Base-by-base conservation (phyloP, 2,113 vertebrate genomes). In the Buteo buteo region DNA sequence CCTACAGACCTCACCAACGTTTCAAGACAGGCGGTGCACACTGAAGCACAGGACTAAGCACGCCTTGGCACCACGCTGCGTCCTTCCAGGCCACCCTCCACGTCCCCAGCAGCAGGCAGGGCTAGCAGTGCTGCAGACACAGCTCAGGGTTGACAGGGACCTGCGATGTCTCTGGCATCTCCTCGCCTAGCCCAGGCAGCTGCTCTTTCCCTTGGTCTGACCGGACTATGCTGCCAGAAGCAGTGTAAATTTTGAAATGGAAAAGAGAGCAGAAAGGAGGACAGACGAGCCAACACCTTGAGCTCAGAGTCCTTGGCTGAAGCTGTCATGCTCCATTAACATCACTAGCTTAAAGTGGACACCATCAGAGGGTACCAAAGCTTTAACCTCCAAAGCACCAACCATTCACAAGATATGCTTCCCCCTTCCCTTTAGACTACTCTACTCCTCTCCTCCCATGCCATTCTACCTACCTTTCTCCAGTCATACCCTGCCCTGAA, bases 61-160 rank as follows among this genome's bases (percentile, higher is more conserved):
- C n/a, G n/a, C 22, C 65, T 31, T 4, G 7, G 42, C 18, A 17
- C 22, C 14, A 1, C 0, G 0, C 24, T 0, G 0, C 2, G 5
- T 40, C 61, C 18, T 50, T 62, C 38, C 79, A 66, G 76, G 38
- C 38, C 29, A 16, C 7, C 8, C 42, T 66, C 54, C 5, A 1
- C 2, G 5, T 1, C 36, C 45, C 16, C 67, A 69, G 89, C 58
- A 89, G 64, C 34, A 28, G 36, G 20, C 40, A 79, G n/a, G 18
- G 50, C 14, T 9, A 13, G 44, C 29, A 50, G 52, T 5, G 52
- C 58, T 20, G 12, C 44, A 40, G 42, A n/a, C 22, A 67, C 0
- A 9, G 64, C 49, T 57, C 19, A 22, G 31, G 62, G 49, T 4
- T 66, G 58, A 28, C 38, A 69, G 40, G 18, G 20, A 40, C 24